Percentiles rank a stretch among this genome's conserved stretches.
phyloP scores from a whole-genome alignment of 2,888 invertebrate species.

The Dysmachus trigonus region DNA sequence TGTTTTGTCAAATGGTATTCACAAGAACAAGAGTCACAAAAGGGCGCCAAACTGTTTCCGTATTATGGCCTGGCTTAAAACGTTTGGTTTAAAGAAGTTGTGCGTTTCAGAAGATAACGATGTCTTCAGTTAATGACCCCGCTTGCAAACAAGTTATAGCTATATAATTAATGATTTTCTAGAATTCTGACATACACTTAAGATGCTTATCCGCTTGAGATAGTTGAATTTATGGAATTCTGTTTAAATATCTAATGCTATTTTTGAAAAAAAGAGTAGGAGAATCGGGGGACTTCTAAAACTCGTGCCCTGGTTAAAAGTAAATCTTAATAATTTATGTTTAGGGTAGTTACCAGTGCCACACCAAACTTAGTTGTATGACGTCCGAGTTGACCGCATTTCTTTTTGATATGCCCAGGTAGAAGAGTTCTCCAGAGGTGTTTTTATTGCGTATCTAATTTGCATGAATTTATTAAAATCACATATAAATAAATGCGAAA shows the following conservation, averaged over 20 bases:
- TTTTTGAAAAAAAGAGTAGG: background rate
- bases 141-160: background rate
- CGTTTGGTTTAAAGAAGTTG: background rate
- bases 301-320: background rate
- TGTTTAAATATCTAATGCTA: background rate
- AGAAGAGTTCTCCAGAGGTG: background rate
- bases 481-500: background rate
- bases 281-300: background rate
- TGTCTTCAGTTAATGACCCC: background rate
- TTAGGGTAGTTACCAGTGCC: background rate
- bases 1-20: background rate
- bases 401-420: background rate
- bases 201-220: background rate
- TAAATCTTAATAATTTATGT: background rate
- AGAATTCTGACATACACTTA: background rate
- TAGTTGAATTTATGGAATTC: background rate
- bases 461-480: conserved; percentile 28
- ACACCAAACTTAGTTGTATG: background rate
- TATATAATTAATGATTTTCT: background rate
- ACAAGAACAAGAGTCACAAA: background rate
- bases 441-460: conserved; percentile 26
- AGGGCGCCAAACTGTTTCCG: background rate
- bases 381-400: background rate
- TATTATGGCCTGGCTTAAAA: background rate
- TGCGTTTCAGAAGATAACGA: background rate